Base-by-base conservation (phyloP, 92 coral and sea anemone genomes). In the Porites lobata region DNA sequence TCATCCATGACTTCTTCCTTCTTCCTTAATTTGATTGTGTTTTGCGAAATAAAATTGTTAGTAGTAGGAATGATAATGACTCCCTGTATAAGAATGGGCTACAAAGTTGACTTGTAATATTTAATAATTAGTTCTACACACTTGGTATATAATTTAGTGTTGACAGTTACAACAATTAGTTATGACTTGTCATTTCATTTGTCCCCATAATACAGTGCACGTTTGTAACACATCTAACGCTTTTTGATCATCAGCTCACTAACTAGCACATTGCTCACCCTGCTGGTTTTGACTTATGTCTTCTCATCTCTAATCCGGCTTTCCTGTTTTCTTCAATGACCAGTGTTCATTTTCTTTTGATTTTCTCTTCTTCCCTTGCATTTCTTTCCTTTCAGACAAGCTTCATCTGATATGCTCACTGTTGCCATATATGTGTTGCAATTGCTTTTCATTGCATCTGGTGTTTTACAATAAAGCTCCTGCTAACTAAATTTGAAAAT, bases 261-360 rank as follows among this genome's bases (percentile, higher is more conserved):
- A 70, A 70, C 78, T 32, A 57, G 10, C 9, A 80, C 63, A 47
- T 2, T 67, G 76, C 65, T 80, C 53, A 53, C 47, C 3, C 3
- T 56, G 69, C 65, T 82, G 78, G 17, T 67, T 66, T 69, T 53
- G 54, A 69, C 12, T 13, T 38, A 11, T 13, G 56, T 82, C 6
- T 58, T 51, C 47, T 64, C 19, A 32, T 65, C 72, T 82, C 38
- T 1, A 8, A 14, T 38, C 19, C n/a, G n/a, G n/a, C n/a, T 56
- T 57, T 82, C 20, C 69, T 71, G 38, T 76, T 69, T 54, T 43
- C 29, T 51, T 80, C 68, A 51, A 61, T 86, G 69, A 50, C 81
- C 75, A 61, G 79, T 62, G 79, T 63, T 56, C 77, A 47, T 69
- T 78, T 78, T 73, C n/a, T 65, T 56, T 63, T 79, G 11, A 61